Conservation (phyloP, 2,113 vertebrate genomes). For the Prunella fulvescens region DNA sequence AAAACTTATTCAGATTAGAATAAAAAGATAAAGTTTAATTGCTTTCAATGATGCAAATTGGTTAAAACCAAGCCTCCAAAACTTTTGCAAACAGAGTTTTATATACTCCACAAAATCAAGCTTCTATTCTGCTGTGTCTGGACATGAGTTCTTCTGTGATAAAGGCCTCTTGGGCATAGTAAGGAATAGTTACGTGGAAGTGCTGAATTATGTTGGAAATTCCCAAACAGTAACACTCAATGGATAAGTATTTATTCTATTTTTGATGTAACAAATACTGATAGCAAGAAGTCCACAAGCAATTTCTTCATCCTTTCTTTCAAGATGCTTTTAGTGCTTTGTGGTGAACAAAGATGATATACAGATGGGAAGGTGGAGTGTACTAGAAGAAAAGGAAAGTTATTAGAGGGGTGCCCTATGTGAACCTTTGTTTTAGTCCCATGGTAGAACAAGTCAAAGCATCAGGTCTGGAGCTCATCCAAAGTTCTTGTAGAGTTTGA, state of each 20-base stretch:
- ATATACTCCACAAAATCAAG: neutral
- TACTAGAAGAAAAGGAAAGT: neutral
- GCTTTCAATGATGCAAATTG: neutral
- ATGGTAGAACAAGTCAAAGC: neutral
- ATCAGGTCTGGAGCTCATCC: neutral
- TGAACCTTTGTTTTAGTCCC: neutral
- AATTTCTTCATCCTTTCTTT: neutral
- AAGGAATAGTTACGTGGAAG: neutral
- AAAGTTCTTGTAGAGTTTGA: neutral
- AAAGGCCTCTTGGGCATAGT: neutral
- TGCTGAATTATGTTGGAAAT: neutral
- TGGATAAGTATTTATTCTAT: neutral
- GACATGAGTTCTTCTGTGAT: neutral
- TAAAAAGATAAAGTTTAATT: neutral
- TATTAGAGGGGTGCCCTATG: neutral
- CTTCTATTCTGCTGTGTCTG: neutral
- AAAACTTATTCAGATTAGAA: neutral
- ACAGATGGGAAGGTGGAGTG: accelerated
- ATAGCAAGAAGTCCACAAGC: neutral
- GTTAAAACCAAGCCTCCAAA: neutral
- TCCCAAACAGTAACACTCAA: neutral
- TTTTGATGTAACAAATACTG: neutral
- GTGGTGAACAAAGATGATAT: neutral
- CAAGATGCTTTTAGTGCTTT: neutral
- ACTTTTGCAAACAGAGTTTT: neutral